Base-by-base conservation (phyloP, 2,888 invertebrate genomes). In the Acrocyrtus sp. region DNA sequence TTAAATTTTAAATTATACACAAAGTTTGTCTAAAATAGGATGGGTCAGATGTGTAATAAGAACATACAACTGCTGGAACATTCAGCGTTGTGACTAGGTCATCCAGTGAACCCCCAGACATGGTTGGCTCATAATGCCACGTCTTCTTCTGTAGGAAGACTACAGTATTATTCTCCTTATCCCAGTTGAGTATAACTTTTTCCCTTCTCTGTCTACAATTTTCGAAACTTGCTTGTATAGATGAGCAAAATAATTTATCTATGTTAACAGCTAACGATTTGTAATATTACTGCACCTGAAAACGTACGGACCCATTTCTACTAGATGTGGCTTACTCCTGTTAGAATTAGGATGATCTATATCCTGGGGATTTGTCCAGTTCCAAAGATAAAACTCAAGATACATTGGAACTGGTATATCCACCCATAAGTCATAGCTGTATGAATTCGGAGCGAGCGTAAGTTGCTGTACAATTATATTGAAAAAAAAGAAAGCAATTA, bases 381-480 rank as follows among this genome's bases (percentile, higher is more conserved):
- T 92, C 82, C 90, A 94, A 83, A 94, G 85, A 82, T 88, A 88
- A 77, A 92, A 87, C 79, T 91, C 89, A 57, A 94, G 84, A 83
- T 91, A 92, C 88, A 94, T 91, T 0, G 94, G 93, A 74, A 94
- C 89, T 0, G 94, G 94, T 0, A 92, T 91, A 82, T 91, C 90
- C 75, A 88, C 86, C 95, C 95, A 96, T 79, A 91, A 88, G 0
- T 87, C 83, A 83, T 88, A 95, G 27, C 89, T 90, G 72, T 85
- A 87, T 0, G 93, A 91, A 3, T 86, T 85, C 0, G 87, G 85
- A 21, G 89, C 85, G 27, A 94, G 83, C 6, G 86, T 84, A 81
- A 94, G 85, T 87, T 90, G 87, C 92, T 93, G 78, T 83, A 83
- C 66, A 68, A 75, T 60, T 47, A 73, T 73, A 15, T 60, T n/a